Conservation (phyloP, 2,888 invertebrate species). For the Drosophila tripunctata region DNA sequence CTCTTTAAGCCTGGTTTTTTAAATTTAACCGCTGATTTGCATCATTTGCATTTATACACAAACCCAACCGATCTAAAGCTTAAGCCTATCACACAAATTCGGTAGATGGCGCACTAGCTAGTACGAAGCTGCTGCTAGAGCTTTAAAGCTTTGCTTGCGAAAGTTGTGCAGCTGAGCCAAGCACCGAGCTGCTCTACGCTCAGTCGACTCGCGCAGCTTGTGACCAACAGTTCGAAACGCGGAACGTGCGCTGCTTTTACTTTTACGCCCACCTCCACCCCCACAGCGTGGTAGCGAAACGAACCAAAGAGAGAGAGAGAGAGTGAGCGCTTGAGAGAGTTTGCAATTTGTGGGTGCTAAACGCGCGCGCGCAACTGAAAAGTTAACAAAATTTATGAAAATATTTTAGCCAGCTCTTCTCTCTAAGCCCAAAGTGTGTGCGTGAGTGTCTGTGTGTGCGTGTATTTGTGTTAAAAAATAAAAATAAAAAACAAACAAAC, state of each 20-base stretch:
- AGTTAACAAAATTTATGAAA: slow-evolving; percentile 54
- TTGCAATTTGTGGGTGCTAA: slow-evolving; percentile 54
- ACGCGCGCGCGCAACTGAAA: slow-evolving; percentile 65
- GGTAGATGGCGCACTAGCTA: slow-evolving; percentile 30
- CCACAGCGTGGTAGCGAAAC: slow-evolving; percentile 34
- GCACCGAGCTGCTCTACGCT: slow-evolving; percentile 22
- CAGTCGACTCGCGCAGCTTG: slow-evolving; percentile 73
- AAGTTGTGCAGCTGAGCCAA: slow-evolving; percentile 8
- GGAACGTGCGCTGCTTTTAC: slow-evolving; percentile 56
- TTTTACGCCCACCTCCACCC: slow-evolving; percentile 33
- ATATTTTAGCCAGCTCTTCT: slow-evolving; percentile 40
- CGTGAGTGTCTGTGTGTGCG: background rate
- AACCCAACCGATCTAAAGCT: slow-evolving; percentile 27
- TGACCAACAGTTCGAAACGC: slow-evolving; percentile 53
- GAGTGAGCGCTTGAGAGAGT: slow-evolving; percentile 26
- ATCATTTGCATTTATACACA: too few species aligned
- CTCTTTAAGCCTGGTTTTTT: too few species aligned
- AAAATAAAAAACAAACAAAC: slow-evolving; percentile 21
- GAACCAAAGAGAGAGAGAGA: slow-evolving; percentile 10
- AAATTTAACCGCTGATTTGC: background rate
- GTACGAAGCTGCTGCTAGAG: background rate
- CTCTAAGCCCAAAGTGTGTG: slow-evolving; percentile 11
- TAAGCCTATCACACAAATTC: background rate
- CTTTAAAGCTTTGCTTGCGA: slow-evolving; percentile 28
- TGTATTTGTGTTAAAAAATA: slow-evolving; percentile 43